Base-by-base conservation (phyloP, 2,888 invertebrate genomes). In the Protophormia terraenovae region DNA sequence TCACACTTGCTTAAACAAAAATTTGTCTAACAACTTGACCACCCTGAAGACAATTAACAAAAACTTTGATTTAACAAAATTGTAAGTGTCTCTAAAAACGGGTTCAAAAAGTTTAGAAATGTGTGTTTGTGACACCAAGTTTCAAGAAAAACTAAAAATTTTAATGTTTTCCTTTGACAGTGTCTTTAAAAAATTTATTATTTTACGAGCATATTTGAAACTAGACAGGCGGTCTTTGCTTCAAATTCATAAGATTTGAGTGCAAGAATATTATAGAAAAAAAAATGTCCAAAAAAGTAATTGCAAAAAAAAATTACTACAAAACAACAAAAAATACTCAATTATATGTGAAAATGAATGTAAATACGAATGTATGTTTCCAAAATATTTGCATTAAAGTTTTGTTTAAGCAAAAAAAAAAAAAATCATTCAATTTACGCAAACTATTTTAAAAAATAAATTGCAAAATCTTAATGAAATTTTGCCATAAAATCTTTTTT, bases 231-330 rank as follows among this genome's bases (percentile, higher is more conserved):
- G 72, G 72, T 72, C 45, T 50, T 22, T 45, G n/a, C 29, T 19
- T 35, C 10, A 66, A n/a, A 27, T 58, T 29, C 41, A 19, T 38
- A 16, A 27, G 7, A 22, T 38, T 62, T 64, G 32, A 64, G 45
- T 72, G 50, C 66, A n/a, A 64, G 27, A 55, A 22, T 60, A 55
- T 55, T n/a, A n/a, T n/a, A n/a, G n/a, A n/a, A n/a, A n/a, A 53
- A 71, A 22, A 72, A 72, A 66, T 83, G 77, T 66, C 77, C 58
- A 50, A 78, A 78, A 83, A 60, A 72, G 77, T 83, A 78, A 83
- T 78, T 78, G 72, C 69, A 60, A 83, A 73, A 53, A n/a, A n/a
- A 78, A 69, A 58, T 66, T 66, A 12, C 22, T 8, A 1, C 16
- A 45, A 55, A 24, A 58, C n/a, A 58, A 6, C 24, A 58, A 77